These are phyloP conservation scores for Achroia grisella DNA, from an alignment of 1,140 invertebrate species.

Conservation along the genomic window DNA sequence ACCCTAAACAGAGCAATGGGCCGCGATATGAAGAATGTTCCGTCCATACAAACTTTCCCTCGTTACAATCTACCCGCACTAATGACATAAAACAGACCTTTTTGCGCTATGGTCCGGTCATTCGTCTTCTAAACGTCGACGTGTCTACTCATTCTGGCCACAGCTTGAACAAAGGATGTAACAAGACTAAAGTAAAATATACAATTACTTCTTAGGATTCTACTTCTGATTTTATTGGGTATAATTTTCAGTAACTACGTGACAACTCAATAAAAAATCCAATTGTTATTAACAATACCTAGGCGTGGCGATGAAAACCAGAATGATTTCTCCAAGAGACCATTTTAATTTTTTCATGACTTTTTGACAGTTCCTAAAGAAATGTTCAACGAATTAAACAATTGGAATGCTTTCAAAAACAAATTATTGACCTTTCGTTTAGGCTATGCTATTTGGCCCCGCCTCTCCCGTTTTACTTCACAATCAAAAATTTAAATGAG, in stretches of 20 bases:
- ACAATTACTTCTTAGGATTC: no score
- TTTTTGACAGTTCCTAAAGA: conserved; percentile 9
- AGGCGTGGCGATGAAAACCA: no score
- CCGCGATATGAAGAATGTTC: conserved; percentile 40
- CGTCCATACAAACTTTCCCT: conserved; percentile 31
- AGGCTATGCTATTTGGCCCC: conserved; percentile 27
- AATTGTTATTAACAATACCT: no score
- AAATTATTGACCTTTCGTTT: conserved; percentile 49
- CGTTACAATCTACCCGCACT: conserved; percentile 40
- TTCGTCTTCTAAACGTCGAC: conserved; percentile 51
- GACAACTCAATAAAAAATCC: no score
- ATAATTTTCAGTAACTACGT: no score
- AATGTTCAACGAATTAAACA: conserved; percentile 16
- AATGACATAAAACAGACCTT: conserved; percentile 54
- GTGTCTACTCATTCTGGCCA: conserved; percentile 29
- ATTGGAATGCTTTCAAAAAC: conserved; percentile 21
- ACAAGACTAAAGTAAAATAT: no score
- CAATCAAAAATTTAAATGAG: conserved; percentile 67
- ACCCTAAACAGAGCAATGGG: conserved; percentile 36
- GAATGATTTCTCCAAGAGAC: no score
- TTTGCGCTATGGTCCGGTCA: conserved; percentile 44
- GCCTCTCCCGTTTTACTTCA: conserved; percentile 34
- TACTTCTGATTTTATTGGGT: no score
- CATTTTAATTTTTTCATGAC: conserved; percentile 4
- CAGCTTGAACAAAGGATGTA: conserved; percentile 1